Evolutionary conservation across 2,888 invertebrate genomes (phyloP), one percentile per base, ranked within the genome.

Genomic region (Myathropa florea): DNA sequence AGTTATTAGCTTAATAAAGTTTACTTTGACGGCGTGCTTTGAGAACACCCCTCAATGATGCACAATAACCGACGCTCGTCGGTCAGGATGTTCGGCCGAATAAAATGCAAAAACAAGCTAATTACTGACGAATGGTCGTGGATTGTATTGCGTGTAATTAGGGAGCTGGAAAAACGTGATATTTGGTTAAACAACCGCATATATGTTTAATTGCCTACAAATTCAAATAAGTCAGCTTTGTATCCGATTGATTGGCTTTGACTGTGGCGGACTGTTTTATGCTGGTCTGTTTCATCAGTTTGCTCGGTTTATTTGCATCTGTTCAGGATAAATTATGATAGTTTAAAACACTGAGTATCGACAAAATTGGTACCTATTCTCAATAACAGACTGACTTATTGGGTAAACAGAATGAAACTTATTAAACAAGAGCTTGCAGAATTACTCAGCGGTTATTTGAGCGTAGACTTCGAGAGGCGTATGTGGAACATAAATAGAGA

Each of bases 1-100:
- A 64, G 67, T 72, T 73, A 80, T 80, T 73, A 65, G 67, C 36
- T 46, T 80, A 80, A 80, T 80, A 72, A 73, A 57, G 33, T 67
- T 67, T 30, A 80, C 65, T 73, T 67, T 67, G 65, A 72, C 21
- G 46, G 14, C 12, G 39, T 7, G n/a, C 30, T 10, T 14, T 57
- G 30, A 18, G 14, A 33, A 60, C 18, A 26, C 14, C n/a, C 12
- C 33, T n/a, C 18, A n/a, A 14, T 39, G 18, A 33, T 36, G 63
- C 26, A 23, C 12, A 18, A n/a, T 18, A 6, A 1, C 46, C 46
- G 46, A 6, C 7, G 46, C 7, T n/a, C 46, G 18, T n/a, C 18
- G 18, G 14, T 33, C 33, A 12, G 12, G 33, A 33, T 33, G 33
- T 12, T 33, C 33, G 33, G 33, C 12, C 12, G 2, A 33, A 10